Conservation (phyloP, 2,113 vertebrate species). For the Smithornis capensis region DNA sequence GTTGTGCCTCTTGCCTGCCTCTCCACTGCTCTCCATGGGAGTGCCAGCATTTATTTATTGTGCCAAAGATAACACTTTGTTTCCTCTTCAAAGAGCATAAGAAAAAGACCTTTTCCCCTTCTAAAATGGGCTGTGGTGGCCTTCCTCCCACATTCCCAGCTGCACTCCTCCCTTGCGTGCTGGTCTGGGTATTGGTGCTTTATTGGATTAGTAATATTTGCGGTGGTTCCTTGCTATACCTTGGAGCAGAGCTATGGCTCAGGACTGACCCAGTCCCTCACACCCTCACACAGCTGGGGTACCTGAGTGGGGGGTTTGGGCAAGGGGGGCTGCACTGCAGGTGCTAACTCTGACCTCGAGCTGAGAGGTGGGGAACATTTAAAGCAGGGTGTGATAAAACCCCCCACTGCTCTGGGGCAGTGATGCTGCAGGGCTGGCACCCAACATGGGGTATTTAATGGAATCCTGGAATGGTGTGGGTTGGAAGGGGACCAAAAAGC, state of each 20-base stretch:
- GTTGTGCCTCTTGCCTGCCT: neutral
- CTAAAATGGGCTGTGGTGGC: neutral
- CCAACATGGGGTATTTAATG: neutral
- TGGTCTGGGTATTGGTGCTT: neutral
- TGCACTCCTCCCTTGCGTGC: rapidly evolving
- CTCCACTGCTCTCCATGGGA: rapidly evolving
- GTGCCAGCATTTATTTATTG: neutral
- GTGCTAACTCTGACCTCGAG: neutral
- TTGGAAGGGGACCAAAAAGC: neutral
- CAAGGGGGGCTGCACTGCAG: neutral
- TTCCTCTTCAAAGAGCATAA: neutral
- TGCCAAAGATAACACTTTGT: slow-evolving; percentile 19
- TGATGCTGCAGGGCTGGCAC: neutral
- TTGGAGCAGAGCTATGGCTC: neutral
- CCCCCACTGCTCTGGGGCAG: neutral
- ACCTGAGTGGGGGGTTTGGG: neutral
- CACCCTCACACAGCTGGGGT: neutral
- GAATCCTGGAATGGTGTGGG: neutral
- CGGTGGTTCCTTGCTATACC: neutral
- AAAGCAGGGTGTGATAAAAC: neutral
- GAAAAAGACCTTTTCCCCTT: neutral
- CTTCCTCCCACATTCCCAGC: neutral
- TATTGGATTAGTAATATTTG: neutral
- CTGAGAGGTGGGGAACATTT: neutral
- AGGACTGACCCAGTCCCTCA: neutral